Conservation (phyloP, 1,140 invertebrate genomes). For the Pemphigus obesinymphae region DNA sequence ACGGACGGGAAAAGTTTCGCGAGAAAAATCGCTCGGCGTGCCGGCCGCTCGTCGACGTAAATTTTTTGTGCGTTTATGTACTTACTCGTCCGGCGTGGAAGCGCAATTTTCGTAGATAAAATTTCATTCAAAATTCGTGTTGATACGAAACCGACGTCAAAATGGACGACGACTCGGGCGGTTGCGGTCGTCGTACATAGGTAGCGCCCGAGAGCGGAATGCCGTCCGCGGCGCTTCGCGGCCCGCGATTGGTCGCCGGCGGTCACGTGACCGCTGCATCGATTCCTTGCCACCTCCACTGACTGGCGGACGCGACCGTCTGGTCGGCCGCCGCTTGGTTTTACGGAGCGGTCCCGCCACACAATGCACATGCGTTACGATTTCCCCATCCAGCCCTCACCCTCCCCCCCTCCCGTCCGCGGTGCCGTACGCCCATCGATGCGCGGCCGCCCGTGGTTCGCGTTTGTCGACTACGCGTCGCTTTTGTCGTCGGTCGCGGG, state of each 20-base stretch:
- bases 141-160: slow-evolving; percentile 31
- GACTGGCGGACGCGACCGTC: background rate
- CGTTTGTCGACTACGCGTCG: background rate
- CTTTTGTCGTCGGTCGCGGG: background rate
- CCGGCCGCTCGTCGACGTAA: background rate
- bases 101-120: slow-evolving; percentile 21
- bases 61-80: too few relatives aligned
- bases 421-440: background rate
- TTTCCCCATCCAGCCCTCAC: too few relatives aligned
- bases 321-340: background rate
- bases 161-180: slow-evolving; percentile 22
- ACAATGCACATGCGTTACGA: slow-evolving; percentile 4
- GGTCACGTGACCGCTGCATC: slow-evolving; percentile 35
- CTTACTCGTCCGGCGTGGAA: background rate
- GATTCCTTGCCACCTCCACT: background rate
- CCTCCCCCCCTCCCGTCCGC: too few relatives aligned
- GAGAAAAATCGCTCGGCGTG: background rate
- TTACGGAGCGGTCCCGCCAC: too few relatives aligned
- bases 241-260: background rate
- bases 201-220: slow-evolving; percentile 29
- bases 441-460: too few relatives aligned
- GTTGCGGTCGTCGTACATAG: slow-evolving; percentile 39
- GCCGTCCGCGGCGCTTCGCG: background rate
- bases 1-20: background rate
- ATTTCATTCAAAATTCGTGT: slow-evolving; percentile 9